Evolutionary conservation across 2,888 invertebrate genomes (phyloP).

Genomic region (Tryphoninae sp.): DNA sequence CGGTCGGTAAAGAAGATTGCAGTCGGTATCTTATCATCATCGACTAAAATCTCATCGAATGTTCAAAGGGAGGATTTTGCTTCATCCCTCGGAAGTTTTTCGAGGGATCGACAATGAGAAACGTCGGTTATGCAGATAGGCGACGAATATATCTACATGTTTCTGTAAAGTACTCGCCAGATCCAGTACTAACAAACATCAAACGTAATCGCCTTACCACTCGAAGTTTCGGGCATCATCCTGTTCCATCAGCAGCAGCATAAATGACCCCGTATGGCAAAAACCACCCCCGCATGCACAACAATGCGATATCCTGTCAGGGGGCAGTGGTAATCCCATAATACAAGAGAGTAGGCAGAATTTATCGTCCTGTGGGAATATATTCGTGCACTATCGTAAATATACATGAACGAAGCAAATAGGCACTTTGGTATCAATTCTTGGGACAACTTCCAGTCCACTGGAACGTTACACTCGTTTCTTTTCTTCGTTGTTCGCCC

Average conservation of each 20-base stretch:
- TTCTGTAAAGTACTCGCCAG: neutral
- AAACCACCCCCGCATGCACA: slow-evolving; percentile 32
- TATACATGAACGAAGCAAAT: slow-evolving; percentile 5
- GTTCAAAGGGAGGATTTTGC: slow-evolving; percentile 5
- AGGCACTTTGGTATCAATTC: slow-evolving; percentile 36
- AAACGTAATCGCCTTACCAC: slow-evolving; percentile 47
- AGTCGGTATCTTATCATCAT: neutral
- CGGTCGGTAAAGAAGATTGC: slow-evolving; percentile 2
- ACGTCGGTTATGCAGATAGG: slow-evolving; percentile 21
- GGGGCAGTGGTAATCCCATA: slow-evolving; percentile 48
- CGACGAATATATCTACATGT: neutral
- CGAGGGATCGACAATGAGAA: neutral
- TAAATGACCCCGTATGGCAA: slow-evolving; percentile 37
- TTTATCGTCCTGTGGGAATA: slow-evolving; percentile 15
- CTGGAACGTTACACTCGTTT: slow-evolving; percentile 19
- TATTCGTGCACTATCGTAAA: neutral
- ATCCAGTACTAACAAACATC: slow-evolving; percentile 6
- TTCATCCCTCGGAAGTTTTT: neutral
- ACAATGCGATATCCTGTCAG: slow-evolving; percentile 41
- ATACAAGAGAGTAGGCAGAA: slow-evolving; percentile 30
- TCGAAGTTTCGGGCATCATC: slow-evolving; percentile 2
- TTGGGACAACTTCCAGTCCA: slow-evolving; percentile 41
- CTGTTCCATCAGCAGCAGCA: slow-evolving; percentile 25
- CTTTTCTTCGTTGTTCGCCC: slow-evolving; percentile 29
- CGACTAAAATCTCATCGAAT: neutral